Conservation (phyloP, 1,140 invertebrate species). For the Drosophila lacertosa region DNA sequence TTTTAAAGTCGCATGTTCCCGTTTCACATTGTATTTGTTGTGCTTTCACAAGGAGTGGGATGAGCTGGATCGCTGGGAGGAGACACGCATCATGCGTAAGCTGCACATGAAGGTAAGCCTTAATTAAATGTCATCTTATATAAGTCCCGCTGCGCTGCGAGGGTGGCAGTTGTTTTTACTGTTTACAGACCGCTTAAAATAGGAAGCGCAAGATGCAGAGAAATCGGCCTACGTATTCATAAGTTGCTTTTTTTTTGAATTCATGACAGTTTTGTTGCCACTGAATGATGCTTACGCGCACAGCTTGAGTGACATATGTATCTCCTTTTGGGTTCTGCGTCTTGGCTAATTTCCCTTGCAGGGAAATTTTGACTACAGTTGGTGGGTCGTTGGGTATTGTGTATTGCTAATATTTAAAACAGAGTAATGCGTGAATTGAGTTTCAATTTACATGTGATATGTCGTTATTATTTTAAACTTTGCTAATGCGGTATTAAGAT, state of each 20-base stretch:
- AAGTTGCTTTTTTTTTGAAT: neutral
- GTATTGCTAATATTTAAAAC: too few species aligned
- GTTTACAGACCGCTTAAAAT: neutral
- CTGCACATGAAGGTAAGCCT: slow-evolving; percentile 76
- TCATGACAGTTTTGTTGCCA: neutral
- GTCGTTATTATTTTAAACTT: too few species aligned
- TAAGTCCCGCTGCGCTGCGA: neutral
- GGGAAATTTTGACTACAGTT: slow-evolving; percentile 17
- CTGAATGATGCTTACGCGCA: neutral
- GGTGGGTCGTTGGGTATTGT: neutral
- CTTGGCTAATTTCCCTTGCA: slow-evolving; percentile 16
- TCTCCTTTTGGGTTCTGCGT: slow-evolving; percentile 1
- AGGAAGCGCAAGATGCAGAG: neutral
- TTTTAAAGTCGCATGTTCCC: neutral
- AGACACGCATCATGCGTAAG: slow-evolving; percentile 79
- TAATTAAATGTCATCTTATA: neutral
- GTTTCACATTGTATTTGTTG: neutral
- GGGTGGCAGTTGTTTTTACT: neutral
- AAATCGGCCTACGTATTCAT: neutral
- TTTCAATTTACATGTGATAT: too few species aligned
- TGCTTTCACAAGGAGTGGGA: slow-evolving; percentile 84
- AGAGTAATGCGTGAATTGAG: too few species aligned
- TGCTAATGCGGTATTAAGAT: too few species aligned
- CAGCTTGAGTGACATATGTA: neutral
- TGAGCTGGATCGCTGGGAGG: slow-evolving; percentile 85